Evolutionary conservation across 2,797 vertebrate species (phyloP), one percentile per base, ranked within the genome.

Genomic region (Hephaestus fuliginosus): DNA sequence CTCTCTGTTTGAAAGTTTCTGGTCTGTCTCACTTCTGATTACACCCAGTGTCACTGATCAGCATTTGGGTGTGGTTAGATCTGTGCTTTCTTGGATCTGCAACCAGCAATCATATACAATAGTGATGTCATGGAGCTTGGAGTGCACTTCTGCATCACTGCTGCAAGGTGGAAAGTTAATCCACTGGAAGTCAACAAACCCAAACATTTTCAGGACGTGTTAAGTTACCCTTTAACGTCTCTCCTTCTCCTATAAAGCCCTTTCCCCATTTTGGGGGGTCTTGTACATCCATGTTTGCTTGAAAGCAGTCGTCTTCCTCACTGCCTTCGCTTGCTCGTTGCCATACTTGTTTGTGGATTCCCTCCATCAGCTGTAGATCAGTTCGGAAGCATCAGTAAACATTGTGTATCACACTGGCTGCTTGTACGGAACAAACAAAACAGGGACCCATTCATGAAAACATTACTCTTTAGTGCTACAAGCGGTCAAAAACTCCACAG

Each of bases 181-280:
- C 25, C 39, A 30, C 67, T 56, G 7, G 67, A 69, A 39, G 39
- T 70, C 39, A 70, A 28, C 20, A 8, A n/a, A 44, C 48, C n/a
- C 25, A 46, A 46, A 17, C 25, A 70, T 33, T 33, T 69, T 22
- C 7, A 22, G 13, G 8, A 43, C 0, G n/a, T 61, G 20, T 39
- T 60, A 15, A 44, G 43, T 60, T 70, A 36, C 25, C 46, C 5
- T 46, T 55, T 73, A 63, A 71, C 33, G 43, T 14, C 64, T 60
- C 53, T 61, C 4, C 60, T 53, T 64, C 25, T 17, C 8, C 52
- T 20, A 57, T 43, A 25, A 73, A 41, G 43, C 33, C 20, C 63
- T 56, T 41, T 44, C 7, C 0, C 5, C 1, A 57, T 7, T 20
- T 55, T 25, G 25, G 25, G 25, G 25, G 25, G 25, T 25, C 25